Percentiles rank a stretch among this genome's conserved stretches.
Conservation (phyloP, 2,113 vertebrate genomes). For the Miniopterus natalensis region DNA sequence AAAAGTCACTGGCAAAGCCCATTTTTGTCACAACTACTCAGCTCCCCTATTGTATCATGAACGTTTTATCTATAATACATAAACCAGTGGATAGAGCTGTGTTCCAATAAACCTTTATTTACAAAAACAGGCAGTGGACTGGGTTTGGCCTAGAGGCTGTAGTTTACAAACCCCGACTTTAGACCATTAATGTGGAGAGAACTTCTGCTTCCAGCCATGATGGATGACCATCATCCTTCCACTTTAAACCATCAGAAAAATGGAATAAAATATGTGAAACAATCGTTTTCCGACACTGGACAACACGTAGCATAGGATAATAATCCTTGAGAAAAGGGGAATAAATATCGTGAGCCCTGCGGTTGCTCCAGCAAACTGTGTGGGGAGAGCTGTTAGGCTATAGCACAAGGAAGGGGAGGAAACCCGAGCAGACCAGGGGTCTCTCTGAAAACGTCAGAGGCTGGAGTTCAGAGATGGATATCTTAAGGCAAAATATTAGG, state of each 20-base stretch:
- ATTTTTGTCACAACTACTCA: constrained; percentile 16
- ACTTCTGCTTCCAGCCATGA: not conserved
- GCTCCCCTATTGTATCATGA: not conserved
- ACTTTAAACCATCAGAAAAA: not conserved
- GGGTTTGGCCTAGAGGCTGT: not conserved
- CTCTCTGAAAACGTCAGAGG: not conserved
- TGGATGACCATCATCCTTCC: not conserved
- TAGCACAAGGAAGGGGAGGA: not conserved
- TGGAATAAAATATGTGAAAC: not conserved
- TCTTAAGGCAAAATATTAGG: not conserved
- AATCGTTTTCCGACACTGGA: not conserved
- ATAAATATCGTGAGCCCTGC: not conserved
- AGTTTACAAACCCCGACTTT: not conserved
- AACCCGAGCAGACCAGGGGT: not conserved
- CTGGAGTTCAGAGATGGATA: not conserved
- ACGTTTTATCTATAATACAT: not conserved
- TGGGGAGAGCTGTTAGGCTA: not conserved
- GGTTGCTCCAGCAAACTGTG: not conserved
- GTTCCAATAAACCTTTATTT: constrained; percentile 2
- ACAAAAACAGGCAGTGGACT: not conserved
- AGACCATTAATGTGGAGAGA: not conserved
- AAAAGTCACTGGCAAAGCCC: not conserved
- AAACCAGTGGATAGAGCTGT: not conserved
- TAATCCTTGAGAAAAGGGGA: not conserved
- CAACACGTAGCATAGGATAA: not conserved